Evolutionary conservation across 2,797 vertebrate species (phyloP), one percentile per base, ranked within the genome.

Genomic region (Champsocephalus esox): DNA sequence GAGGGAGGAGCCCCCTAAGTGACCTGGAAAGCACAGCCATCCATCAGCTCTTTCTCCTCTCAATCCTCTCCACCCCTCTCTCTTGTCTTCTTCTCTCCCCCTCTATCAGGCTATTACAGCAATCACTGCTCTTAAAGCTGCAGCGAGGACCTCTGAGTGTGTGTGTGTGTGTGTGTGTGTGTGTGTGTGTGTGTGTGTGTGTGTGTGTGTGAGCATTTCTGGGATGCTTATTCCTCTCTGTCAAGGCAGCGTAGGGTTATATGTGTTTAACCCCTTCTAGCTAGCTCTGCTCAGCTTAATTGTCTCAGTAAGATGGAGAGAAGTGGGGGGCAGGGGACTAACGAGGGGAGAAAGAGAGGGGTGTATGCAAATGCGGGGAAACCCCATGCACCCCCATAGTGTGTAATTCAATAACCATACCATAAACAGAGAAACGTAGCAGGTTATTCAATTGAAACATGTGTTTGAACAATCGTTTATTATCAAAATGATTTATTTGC

Each of bases 21-120:
- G 87, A 91, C 90, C 88, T 84, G 88, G 73, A 84, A 87, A 87
- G 79, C 85, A 79, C 68, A 90, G 75, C 89, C 89, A 92, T 93
- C 90, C 89, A 92, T 93, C 91, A 92, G 79, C 79, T 75, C 77
- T 54, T 81, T 77, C 80, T 86, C 73, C 71, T 79, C 86, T 85
- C 88, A 69, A 66, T 85, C 79, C 83, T 84, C 69, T 75, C 12
- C 16, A 73, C 79, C 60, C 46, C 41, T 55, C 79, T 75, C 61
- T 76, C 61, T 83, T 81, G 82, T 85, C 74, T 85, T 84, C 79
- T 73, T 19, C 60, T 48, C 12, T 11, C 62, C 68, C 62, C 66
- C 77, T 82, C 86, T 77, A 34, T 63, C 32, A 79, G 60, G 66
- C 76, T 75, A 78, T 91, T 90, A 84, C 73, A 78, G 88, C 83